Evolutionary conservation across 2,888 invertebrate species (phyloP).

Genomic region (Agriopis aurantiaria): DNA sequence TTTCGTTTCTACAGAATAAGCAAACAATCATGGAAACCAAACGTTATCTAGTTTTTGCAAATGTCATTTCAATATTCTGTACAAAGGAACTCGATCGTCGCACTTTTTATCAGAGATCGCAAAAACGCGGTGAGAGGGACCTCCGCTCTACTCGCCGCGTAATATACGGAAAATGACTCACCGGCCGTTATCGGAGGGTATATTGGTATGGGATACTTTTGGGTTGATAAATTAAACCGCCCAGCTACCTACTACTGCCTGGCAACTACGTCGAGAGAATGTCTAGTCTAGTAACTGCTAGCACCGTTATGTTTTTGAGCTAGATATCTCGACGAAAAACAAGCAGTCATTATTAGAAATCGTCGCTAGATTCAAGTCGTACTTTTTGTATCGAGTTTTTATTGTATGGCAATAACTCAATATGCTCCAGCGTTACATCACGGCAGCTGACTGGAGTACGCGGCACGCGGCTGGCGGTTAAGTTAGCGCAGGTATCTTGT

Average conservation of each 20-base stretch:
- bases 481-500: constrained; percentile 32
- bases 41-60: constrained; percentile 27
- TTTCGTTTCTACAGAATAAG: constrained; percentile 20
- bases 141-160: constrained; percentile 36
- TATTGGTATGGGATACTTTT: constrained; percentile 19
- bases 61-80: constrained; percentile 30
- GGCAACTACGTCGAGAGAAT: constrained; percentile 28
- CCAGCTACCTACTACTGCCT: constrained; percentile 12
- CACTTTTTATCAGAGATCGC: constrained; percentile 31
- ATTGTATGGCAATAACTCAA: constrained; percentile 28
- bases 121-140: constrained; percentile 36
- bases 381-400: constrained; percentile 29
- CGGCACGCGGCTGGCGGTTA: constrained; percentile 17
- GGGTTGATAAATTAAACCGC: constrained; percentile 32
- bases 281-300: constrained; percentile 16
- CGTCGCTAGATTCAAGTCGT: constrained; percentile 9
- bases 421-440: constrained; percentile 36
- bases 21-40: constrained; percentile 13
- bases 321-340: constrained; percentile 28
- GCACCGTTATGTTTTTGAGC: constrained; percentile 35
- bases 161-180: constrained; percentile 50
- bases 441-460: constrained; percentile 25
- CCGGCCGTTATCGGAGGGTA: constrained; percentile 25
- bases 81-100: constrained; percentile 26
- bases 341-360: constrained; percentile 20